Evolutionary conservation across 2,888 invertebrate genomes (phyloP).

Genomic region (Aspidiotus destructor): DNA sequence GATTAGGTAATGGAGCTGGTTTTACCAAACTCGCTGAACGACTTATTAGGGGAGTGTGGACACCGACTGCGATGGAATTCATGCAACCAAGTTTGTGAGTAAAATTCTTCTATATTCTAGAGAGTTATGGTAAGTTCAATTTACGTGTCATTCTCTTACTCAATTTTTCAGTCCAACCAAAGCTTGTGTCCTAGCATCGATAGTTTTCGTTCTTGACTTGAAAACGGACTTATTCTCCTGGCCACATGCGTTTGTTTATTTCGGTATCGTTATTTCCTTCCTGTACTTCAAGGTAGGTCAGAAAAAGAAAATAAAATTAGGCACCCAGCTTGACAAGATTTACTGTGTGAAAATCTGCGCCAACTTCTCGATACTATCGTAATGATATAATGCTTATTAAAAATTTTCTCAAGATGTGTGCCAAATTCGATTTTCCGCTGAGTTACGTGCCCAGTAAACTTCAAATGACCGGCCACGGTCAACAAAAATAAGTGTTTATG

Average conservation of each 20-base stretch:
- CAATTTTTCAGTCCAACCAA: slow-evolving; percentile 71
- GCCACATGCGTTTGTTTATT: slow-evolving; percentile 93
- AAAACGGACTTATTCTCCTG: slow-evolving; percentile 93
- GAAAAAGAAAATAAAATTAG: too few species aligned
- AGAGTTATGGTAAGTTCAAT: too few species aligned
- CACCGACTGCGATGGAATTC: slow-evolving; percentile 95
- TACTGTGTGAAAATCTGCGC: too few species aligned
- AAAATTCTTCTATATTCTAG: neutral
- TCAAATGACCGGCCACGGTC: too few species aligned
- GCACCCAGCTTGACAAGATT: too few species aligned
- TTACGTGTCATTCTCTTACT: too few species aligned
- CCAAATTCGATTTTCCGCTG: neutral
- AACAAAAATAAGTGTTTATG: too few species aligned
- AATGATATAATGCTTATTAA: too few species aligned
- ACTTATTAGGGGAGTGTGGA: slow-evolving; percentile 93
- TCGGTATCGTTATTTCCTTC: slow-evolving; percentile 94
- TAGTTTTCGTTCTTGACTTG: slow-evolving; percentile 93
- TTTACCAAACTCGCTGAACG: slow-evolving; percentile 89
- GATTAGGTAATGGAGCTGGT: slow-evolving; percentile 83
- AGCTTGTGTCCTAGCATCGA: slow-evolving; percentile 86
- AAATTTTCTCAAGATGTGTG: too few species aligned
- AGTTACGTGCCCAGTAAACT: neutral
- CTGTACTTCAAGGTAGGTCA: slow-evolving; percentile 76
- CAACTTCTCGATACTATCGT: too few species aligned
- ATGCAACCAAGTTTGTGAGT: slow-evolving; percentile 98